Conservation (phyloP, 2,888 invertebrate species). For the Coelopa pilipes region DNA sequence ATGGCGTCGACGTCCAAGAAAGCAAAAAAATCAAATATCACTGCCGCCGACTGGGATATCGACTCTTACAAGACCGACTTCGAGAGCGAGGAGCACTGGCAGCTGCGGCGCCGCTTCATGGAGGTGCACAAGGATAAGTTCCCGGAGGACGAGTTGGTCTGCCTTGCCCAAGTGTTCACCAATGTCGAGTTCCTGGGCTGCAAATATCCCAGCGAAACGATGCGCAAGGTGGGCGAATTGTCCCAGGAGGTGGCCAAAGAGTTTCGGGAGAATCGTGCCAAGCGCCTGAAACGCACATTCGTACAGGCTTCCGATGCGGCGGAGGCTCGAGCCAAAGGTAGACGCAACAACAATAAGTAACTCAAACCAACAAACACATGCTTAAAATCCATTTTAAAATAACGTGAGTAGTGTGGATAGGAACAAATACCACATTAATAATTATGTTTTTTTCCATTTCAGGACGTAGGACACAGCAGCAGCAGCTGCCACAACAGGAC, state of each 20-base stretch:
- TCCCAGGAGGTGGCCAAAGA: slow-evolving; percentile 79
- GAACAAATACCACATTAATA: slow-evolving; percentile 35
- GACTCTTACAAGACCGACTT: slow-evolving; percentile 80
- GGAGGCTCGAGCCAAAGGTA: slow-evolving; percentile 79
- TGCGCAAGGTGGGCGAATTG: slow-evolving; percentile 80
- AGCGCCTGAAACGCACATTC: slow-evolving; percentile 78
- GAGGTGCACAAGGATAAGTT: slow-evolving; percentile 80
- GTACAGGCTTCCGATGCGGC: slow-evolving; percentile 83
- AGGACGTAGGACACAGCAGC: slow-evolving; percentile 46
- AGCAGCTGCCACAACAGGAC: slow-evolving; percentile 23
- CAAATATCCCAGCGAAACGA: slow-evolving; percentile 85
- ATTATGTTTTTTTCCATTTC: slow-evolving; percentile 21
- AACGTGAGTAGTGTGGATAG: slow-evolving; percentile 39
- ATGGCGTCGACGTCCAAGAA: slow-evolving; percentile 36
- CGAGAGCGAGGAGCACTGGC: slow-evolving; percentile 94
- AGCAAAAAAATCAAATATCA: slow-evolving; percentile 26
- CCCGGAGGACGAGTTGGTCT: slow-evolving; percentile 81
- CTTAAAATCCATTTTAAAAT: slow-evolving; percentile 43
- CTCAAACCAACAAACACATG: slow-evolving; percentile 40
- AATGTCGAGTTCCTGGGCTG: slow-evolving; percentile 73
- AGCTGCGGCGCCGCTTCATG: slow-evolving; percentile 83
- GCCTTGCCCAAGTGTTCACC: slow-evolving; percentile 89
- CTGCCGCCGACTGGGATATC: slow-evolving; percentile 74
- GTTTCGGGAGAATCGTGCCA: slow-evolving; percentile 74
- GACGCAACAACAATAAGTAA: slow-evolving; percentile 49